Percentiles rank a stretch among this genome's conserved stretches.
Conservation (phyloP, 2,888 invertebrate genomes). For the Macropis europaea region DNA sequence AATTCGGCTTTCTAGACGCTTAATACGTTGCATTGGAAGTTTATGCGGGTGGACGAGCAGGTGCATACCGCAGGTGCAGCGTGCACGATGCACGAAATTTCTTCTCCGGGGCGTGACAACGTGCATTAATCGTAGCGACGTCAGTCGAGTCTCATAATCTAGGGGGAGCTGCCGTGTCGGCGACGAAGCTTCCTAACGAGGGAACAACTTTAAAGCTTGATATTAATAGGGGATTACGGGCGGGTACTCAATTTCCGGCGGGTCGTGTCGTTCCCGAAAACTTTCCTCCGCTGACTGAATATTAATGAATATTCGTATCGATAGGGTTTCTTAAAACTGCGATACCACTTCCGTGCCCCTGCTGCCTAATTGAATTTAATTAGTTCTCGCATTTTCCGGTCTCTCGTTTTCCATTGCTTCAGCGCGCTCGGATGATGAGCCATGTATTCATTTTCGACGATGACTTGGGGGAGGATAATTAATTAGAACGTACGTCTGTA, state of each 20-base stretch:
- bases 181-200: constrained; percentile 53
- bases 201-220: constrained; percentile 64
- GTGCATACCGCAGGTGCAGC: constrained; percentile 44
- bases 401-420: neutral
- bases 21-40: neutral
- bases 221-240: constrained; percentile 65
- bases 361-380: constrained; percentile 37
- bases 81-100: constrained; percentile 41
- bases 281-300: constrained; percentile 52
- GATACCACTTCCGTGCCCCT: neutral
- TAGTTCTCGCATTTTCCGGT: neutral
- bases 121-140: constrained; percentile 57
- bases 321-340: constrained; percentile 42
- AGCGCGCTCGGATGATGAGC: neutral
- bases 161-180: constrained; percentile 37
- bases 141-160: constrained; percentile 56
- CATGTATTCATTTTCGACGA: too few species aligned
- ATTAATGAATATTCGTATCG: constrained; percentile 55
- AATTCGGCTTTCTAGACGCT: neutral
- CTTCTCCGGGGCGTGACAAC: constrained; percentile 42
- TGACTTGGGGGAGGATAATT: too few species aligned
- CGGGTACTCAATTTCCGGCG: constrained; percentile 59
- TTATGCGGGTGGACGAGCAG: constrained; percentile 31
- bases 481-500: too few species aligned
- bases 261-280: constrained; percentile 50